These are phyloP conservation scores for Sciaenops ocellatus DNA, from an alignment of 2,797 vertebrate genomes.

Conservation along the genomic window DNA sequence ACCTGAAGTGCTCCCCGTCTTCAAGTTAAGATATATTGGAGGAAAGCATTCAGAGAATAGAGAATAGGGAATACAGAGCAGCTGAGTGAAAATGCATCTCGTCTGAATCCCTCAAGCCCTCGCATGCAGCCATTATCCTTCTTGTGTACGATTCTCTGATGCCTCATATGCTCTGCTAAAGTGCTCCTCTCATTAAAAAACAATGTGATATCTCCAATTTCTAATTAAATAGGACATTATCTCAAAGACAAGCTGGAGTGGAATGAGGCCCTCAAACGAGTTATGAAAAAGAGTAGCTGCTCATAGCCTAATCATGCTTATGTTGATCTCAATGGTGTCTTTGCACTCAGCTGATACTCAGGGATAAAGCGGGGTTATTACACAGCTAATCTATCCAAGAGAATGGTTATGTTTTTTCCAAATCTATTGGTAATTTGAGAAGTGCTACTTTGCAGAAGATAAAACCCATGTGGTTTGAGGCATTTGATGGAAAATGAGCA, in stretches of 20 bases:
- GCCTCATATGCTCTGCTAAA: constrained; percentile 80
- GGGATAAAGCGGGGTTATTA: constrained; percentile 85
- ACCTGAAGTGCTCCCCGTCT: constrained; percentile 68
- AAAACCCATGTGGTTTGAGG: constrained; percentile 69
- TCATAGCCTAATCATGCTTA: constrained; percentile 85
- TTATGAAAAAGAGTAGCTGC: constrained; percentile 90
- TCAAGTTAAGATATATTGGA: constrained; percentile 71
- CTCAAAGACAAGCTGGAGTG: constrained; percentile 86
- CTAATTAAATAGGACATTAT: constrained; percentile 95
- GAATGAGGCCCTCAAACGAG: constrained; percentile 85
- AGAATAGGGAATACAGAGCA: constrained; percentile 74
- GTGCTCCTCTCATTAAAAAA: constrained; percentile 87
- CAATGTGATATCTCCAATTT: constrained; percentile 89
- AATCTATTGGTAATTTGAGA: constrained; percentile 78
- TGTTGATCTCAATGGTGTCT: constrained; percentile 89
- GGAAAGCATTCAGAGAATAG: constrained; percentile 66
- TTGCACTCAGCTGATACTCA: constrained; percentile 84
- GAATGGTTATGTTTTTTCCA: constrained; percentile 75
- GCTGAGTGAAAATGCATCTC: constrained; percentile 74
- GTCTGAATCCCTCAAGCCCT: constrained; percentile 75
- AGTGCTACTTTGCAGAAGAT: constrained; percentile 67
- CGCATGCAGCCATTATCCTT: constrained; percentile 74
- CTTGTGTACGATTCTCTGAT: constrained; percentile 79
- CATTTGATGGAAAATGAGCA: constrained; percentile 70
- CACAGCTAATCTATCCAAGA: constrained; percentile 83